Base-by-base conservation (phyloP, 2,113 vertebrate species). In the Cebidichthys violaceus region DNA sequence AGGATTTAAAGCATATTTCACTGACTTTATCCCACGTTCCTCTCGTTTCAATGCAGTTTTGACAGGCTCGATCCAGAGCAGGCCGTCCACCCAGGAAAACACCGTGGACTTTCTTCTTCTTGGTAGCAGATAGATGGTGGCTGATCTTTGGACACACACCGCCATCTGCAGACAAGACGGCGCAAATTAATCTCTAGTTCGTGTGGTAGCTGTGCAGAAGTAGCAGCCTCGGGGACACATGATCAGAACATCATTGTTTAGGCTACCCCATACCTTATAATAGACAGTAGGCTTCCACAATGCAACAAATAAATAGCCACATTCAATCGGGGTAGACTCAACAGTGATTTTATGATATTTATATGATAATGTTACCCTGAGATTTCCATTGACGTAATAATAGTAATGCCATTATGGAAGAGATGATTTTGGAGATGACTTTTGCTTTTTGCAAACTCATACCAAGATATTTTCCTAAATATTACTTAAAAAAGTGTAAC, bases 41-140 rank as follows among this genome's bases (percentile, higher is more conserved):
- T 89, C 47, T 68, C 9, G 77, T 83, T 57, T 60, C 47, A 75
- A 2, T 47, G 71, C 74, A 64, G 84, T 75, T 91, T 75, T 89
- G 79, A 86, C 82, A 90, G 79, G 81, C 75, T 88, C 39, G 68
- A 86, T 91, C 88, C 86, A 87, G 78, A 68, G 57, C 43, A 90
- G 90, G 88, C 90, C 90, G 59, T 87, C 86, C 89, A 86, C 72
- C 75, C 75, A 86, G 85, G 74, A 90, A 89, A 89, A 90, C 87
- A 68, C 83, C 74, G n/a, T n/a, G 43, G 66, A 52, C 71, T 73
- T 41, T 86, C 88, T 90, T 90, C 90, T 88, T 82, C 87, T 52
- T n/a, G 33, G 31, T 3, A 57, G 6, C 14, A 31, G 22, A 54
- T 17, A 60, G 14, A 31, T 60, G 57, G 57, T 17, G 14, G 57